These are phyloP conservation scores for Eilema griseolum DNA, from an alignment of 2,888 invertebrate species.

Conservation along the genomic window DNA sequence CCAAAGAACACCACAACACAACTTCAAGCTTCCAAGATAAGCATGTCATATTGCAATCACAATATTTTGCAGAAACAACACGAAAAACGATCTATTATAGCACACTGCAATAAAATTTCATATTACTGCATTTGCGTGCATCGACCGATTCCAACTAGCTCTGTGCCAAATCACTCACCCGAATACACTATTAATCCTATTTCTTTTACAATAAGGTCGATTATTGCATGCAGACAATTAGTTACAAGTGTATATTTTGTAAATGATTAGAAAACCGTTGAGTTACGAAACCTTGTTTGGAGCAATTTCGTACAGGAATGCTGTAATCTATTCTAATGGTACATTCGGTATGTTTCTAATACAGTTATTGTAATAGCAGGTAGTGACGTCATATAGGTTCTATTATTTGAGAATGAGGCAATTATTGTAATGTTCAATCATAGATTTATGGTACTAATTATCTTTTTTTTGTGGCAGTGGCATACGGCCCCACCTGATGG, in stretches of 20 bases:
- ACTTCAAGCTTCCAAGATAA: not conserved
- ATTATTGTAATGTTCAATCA: not conserved
- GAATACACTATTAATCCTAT: slow-evolving; percentile 16
- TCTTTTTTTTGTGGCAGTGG: too few species aligned
- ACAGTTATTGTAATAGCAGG: slow-evolving; percentile 6
- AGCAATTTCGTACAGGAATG: slow-evolving; percentile 44
- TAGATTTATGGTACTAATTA: too few species aligned
- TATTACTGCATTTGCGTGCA: slow-evolving; percentile 25
- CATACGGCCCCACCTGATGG: too few species aligned
- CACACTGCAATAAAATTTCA: slow-evolving; percentile 23
- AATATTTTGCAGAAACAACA: not conserved
- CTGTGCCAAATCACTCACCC: slow-evolving; percentile 7
- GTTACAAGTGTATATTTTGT: slow-evolving; percentile 9
- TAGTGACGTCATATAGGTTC: not conserved
- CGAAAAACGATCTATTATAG: slow-evolving; percentile 2
- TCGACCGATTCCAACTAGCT: slow-evolving; percentile 28
- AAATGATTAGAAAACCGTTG: slow-evolving; percentile 34
- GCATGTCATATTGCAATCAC: not conserved
- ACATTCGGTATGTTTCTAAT: slow-evolving; percentile 9
- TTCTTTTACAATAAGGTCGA: not conserved
- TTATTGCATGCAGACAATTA: not conserved
- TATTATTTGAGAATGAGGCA: not conserved
- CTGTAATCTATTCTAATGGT: slow-evolving; percentile 37
- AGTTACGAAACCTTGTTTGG: slow-evolving; percentile 44
- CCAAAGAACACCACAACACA: too few species aligned